Evolutionary conservation across 2,888 invertebrate species (phyloP), one percentile per base, ranked within the genome.

Genomic region (Eristalis pertinax): DNA sequence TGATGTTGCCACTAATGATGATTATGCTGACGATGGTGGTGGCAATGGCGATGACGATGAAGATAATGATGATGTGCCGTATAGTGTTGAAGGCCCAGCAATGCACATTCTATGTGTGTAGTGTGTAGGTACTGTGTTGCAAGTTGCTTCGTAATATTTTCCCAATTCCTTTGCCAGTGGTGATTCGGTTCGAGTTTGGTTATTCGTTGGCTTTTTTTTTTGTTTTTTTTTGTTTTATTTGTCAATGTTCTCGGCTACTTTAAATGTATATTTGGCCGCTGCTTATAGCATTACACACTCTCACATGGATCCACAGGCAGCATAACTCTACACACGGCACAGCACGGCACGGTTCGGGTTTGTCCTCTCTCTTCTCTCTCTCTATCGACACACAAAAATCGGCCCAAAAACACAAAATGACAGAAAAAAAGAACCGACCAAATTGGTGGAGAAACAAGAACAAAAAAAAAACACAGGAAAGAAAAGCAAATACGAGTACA

Each of bases 41-140:
- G 78, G 73, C 50, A 81, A 78, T 75, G 70, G 62, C 26, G 72
- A 43, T 58, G 74, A 50, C 62, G 80, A 72, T 89, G 73, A 84
- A 79, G 80, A 50, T 83, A 80, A 81, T 68, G 79, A 81, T 62
- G 79, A 79, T 77, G 74, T 80, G 83, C 83, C 77, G 82, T 82
- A 76, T 84, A 69, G 86, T 77, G 84, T 81, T 82, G 87, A 67
- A 80, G 83, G 84, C 69, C 78, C 78, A 86, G 81, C 72, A 84
- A 77, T 88, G 85, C 85, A 89, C 72, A 75, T 76, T 89, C 89
- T 84, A 83, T 90, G 89, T 89, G 89, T 89, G 89, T 88, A 89
- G 88, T 79, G 82, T 86, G 82, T 89, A 86, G 89, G 89, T 88
- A 89, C 88, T 79, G 82, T 88, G 82, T 88, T 88, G 89, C 89